Evolutionary conservation across 2,797 vertebrate species (phyloP).

Genomic region (Sebastes dallii): DNA sequence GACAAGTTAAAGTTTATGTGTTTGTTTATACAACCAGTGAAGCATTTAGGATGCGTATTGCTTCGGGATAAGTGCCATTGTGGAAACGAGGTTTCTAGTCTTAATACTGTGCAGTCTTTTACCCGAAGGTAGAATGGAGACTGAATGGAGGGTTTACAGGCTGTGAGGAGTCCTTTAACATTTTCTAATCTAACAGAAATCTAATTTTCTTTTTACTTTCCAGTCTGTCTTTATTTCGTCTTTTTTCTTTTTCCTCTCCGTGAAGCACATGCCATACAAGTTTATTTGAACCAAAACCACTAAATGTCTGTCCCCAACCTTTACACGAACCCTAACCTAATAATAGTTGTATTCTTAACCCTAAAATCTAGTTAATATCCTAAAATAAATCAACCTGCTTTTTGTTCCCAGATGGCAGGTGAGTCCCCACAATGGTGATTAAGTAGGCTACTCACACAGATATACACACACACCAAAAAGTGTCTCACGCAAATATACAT

Average conservation of each 20-base stretch:
- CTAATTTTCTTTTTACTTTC: background rate
- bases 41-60: no score
- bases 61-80: no score
- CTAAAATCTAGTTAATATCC: background rate
- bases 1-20: no score
- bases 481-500: background rate
- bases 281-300: background rate
- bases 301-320: background rate
- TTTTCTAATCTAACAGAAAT: no score
- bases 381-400: background rate
- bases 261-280: background rate
- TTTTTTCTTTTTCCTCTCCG: background rate
- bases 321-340: background rate
- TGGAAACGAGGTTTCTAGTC: no score
- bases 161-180: no score
- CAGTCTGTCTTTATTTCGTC: background rate
- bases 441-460: background rate
- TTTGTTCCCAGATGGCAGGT: background rate
- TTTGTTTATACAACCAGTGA: background rate
- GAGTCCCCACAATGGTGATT: background rate
- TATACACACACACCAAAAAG: background rate
- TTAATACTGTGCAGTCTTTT: no score
- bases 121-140: no score
- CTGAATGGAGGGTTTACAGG: no score
- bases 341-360: background rate